Conservation (phyloP, 2,113 vertebrate species). For the Merops nubicus region DNA sequence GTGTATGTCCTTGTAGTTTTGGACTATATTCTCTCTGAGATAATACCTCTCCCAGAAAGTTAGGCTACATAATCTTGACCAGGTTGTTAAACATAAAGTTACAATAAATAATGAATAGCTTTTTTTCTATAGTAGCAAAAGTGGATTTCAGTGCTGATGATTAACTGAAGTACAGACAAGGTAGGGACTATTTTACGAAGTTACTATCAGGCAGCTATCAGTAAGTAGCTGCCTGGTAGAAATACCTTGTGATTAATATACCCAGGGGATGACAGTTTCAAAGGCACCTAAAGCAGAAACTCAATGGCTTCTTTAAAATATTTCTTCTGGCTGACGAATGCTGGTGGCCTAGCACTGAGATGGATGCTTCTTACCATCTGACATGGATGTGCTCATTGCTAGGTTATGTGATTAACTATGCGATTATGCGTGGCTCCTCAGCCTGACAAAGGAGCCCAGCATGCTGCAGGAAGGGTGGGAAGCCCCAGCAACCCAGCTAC, state of each 20-base stretch:
- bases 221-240: background rate
- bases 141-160: background rate
- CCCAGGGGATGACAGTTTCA: background rate
- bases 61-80: background rate
- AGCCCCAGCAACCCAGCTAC: background rate
- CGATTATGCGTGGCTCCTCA: too few species aligned
- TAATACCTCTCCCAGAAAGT: background rate
- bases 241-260: background rate
- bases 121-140: background rate
- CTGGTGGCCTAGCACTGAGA: background rate
- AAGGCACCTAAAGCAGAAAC: background rate
- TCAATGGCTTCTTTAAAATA: background rate
- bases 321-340: background rate
- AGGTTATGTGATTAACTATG: background rate
- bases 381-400: accelerated
- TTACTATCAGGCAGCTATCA: background rate
- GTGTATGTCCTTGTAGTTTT: background rate
- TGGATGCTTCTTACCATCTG: accelerated
- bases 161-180: background rate
- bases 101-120: background rate
- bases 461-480: background rate
- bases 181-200: background rate
- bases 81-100: background rate
- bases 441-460: background rate
- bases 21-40: background rate